phyloP scores from a whole-genome alignment of 2,113 vertebrate species.

The Coregonus clupeaformis region DNA sequence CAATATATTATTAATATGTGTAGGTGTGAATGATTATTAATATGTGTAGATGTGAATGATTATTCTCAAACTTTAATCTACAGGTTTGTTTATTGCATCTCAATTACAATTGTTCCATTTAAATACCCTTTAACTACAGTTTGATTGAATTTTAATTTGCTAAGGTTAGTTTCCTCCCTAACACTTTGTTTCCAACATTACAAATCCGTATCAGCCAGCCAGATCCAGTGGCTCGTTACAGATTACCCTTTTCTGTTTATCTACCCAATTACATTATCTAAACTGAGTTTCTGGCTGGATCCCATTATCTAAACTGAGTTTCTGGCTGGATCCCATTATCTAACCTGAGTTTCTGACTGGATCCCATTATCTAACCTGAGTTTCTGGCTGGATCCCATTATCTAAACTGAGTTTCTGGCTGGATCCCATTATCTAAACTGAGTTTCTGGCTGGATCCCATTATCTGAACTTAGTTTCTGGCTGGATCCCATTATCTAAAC shows the following conservation, averaged over 20 bases:
- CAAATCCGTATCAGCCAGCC: not conserved
- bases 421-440: not conserved
- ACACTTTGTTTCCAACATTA: not conserved
- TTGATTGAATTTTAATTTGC: not conserved
- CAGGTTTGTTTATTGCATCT: too few species aligned
- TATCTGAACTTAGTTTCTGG: too few species aligned
- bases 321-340: too few species aligned
- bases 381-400: too few species aligned
- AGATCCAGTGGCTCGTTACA: not conserved
- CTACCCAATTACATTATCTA: not conserved
- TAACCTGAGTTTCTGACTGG: too few species aligned
- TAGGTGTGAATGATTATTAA: too few species aligned
- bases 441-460: not conserved
- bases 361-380: too few species aligned
- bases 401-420: not conserved
- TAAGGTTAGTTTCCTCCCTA: too few species aligned
- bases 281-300: not conserved
- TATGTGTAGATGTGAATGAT: too few species aligned
- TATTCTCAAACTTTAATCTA: too few species aligned
- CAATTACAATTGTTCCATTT: too few species aligned
- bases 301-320: not conserved
- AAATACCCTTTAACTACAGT: not conserved
- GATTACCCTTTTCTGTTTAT: slow-evolving; percentile 5
- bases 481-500: not conserved
- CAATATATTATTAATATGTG: too few species aligned